phyloP scores from a whole-genome alignment of 2,888 invertebrate genomes.

The Erebia epiphron region DNA sequence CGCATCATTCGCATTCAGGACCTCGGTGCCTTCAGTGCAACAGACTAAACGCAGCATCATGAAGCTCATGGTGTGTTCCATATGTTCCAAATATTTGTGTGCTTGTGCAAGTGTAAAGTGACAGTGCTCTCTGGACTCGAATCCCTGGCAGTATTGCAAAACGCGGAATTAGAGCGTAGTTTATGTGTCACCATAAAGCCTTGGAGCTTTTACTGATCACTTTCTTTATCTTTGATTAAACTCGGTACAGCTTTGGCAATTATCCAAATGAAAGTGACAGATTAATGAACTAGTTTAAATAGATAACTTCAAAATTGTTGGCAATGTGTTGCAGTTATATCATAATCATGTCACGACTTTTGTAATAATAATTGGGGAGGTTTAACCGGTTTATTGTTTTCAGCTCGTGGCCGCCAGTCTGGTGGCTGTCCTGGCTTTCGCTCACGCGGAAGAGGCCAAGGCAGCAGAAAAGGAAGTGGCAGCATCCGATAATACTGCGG shows the following conservation, averaged over 20 bases:
- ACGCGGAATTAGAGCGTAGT: slow-evolving; percentile 59
- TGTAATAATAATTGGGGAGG: slow-evolving; percentile 2
- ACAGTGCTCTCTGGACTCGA: slow-evolving; percentile 42
- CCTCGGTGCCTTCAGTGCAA: slow-evolving; percentile 81
- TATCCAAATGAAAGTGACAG: slow-evolving; percentile 29
- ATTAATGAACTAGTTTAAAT: slow-evolving; percentile 27
- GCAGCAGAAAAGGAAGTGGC: slow-evolving; percentile 83
- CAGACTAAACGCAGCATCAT: slow-evolving; percentile 78
- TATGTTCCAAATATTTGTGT: slow-evolving; percentile 59
- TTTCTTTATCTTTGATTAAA: slow-evolving; percentile 31
- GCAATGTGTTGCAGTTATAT: background rate
- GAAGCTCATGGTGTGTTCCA: slow-evolving; percentile 79
- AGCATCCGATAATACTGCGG: slow-evolving; percentile 80
- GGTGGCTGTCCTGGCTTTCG: slow-evolving; percentile 84
- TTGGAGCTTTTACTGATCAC: slow-evolving; percentile 29
- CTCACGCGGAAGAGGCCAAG: slow-evolving; percentile 83
- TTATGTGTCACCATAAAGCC: slow-evolving; percentile 43
- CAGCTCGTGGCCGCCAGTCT: slow-evolving; percentile 84
- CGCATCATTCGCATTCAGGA: slow-evolving; percentile 83
- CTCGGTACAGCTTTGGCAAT: slow-evolving; percentile 19
- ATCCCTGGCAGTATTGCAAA: slow-evolving; percentile 60
- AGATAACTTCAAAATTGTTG: slow-evolving; percentile 5
- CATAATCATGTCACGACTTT: slow-evolving; percentile 1
- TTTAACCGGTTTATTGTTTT: slow-evolving; percentile 46
- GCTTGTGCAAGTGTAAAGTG: slow-evolving; percentile 43